Evolutionary conservation across 1,140 invertebrate genomes (phyloP).

Genomic region (Globodera ellingtonae): DNA sequence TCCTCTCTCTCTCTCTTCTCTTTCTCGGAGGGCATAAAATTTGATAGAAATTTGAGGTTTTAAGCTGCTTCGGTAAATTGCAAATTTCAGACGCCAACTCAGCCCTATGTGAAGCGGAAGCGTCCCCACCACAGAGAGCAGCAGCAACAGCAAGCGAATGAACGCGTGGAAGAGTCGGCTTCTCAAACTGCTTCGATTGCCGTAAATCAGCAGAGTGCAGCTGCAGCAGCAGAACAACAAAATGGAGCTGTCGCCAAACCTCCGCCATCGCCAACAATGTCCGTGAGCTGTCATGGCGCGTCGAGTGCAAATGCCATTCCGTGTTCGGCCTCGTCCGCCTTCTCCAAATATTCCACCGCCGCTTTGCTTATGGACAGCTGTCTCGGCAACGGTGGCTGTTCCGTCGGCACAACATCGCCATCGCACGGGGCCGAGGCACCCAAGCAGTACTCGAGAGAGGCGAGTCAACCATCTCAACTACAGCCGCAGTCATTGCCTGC

Average conservation of each 20-base stretch:
- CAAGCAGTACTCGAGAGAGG: neutral
- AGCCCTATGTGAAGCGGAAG: slow-evolving; percentile 40
- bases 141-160: neutral
- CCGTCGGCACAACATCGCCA: slow-evolving; percentile 10
- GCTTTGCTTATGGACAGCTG: neutral
- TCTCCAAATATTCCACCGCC: slow-evolving; percentile 20
- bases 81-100: slow-evolving; percentile 37
- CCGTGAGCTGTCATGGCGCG: neutral
- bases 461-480: neutral
- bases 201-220: neutral
- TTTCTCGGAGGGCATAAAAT: neutral
- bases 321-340: neutral
- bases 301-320: neutral
- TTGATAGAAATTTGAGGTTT: neutral
- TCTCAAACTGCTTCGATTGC: neutral
- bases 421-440: slow-evolving; percentile 25
- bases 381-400: slow-evolving; percentile 10
- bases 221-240: neutral
- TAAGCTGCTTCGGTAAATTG: neutral
- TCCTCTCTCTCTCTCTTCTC: too few relatives aligned
- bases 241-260: neutral
- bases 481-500: neutral
- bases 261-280: neutral
- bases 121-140: slow-evolving; percentile 18
- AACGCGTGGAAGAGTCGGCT: neutral